Evolutionary conservation across 30 jellyfish, hydroid and myxozoan species (phyloP), one percentile per base, ranked within the genome.

Genomic region (Catostylus mosaicus): DNA sequence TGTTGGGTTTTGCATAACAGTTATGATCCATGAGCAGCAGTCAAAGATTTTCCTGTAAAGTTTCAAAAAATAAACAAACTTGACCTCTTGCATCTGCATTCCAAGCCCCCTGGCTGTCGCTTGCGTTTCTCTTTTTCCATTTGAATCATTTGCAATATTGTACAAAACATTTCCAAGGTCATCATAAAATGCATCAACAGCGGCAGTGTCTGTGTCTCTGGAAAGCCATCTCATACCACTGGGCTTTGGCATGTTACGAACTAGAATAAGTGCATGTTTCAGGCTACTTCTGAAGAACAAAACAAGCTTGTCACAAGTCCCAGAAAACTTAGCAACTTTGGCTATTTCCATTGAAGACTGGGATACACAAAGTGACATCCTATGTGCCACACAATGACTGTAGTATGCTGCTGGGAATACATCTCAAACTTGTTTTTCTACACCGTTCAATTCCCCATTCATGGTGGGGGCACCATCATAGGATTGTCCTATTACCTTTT

Each of bases 381-480:
- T 40, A 14, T 40, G 54, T 7, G 54, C 14, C 7, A 14, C n/a
- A n/a, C n/a, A n/a, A n/a, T n/a, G n/a, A n/a, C n/a, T n/a, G n/a
- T n/a, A n/a, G n/a, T n/a, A n/a, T n/a, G n/a, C n/a, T n/a, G n/a
- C n/a, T n/a, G n/a, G n/a, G n/a, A n/a, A n/a, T n/a, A n/a, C n/a
- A n/a, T n/a, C n/a, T n/a, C n/a, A n/a, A n/a, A n/a, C n/a, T n/a
- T n/a, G n/a, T n/a, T n/a, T n/a, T n/a, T n/a, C 12, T 14, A 40
- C 54, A 7, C 54, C 54, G 54, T 40, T 40, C 14, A 40, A 40
- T 40, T 7, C 7, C 54, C 54, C 54, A 40, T 14, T 40, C 54
- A 40, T 40, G 7, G 54, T 40, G 14, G 54, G 63, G 19, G 64
- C 90, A 22, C 90, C 90, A 68, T 63, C 90, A 38, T 80, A 80